Percentiles rank a stretch among this genome's conserved stretches.
Evolutionary conservation across 2,797 vertebrate species (phyloP).

Genomic region (Syngnathus rostellatus): DNA sequence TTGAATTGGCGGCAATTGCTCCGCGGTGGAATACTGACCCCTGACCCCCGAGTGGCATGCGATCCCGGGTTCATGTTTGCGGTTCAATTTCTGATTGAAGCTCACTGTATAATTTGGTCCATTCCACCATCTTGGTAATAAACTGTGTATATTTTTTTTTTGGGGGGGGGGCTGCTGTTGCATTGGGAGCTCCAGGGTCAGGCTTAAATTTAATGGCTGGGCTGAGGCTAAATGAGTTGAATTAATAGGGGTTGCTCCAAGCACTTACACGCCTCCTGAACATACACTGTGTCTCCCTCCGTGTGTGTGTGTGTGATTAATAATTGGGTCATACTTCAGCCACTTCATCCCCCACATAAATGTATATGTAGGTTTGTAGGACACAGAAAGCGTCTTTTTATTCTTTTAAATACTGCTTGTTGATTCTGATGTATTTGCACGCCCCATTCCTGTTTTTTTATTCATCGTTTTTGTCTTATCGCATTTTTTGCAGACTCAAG

Average conservation of each 20-base stretch:
- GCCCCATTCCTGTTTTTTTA: not conserved
- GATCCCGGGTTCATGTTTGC: not conserved
- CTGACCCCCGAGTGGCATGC: constrained; percentile 17
- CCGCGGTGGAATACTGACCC: constrained; percentile 33
- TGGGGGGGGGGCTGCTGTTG: constrained; percentile 18
- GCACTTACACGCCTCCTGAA: constrained; percentile 67
- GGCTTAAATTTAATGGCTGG: constrained; percentile 68
- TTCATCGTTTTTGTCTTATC: constrained; percentile 16
- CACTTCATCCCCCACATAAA: constrained; percentile 43
- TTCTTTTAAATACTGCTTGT: not conserved
- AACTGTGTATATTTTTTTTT: not conserved
- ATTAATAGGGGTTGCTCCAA: constrained; percentile 65
- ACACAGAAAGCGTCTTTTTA: not conserved
- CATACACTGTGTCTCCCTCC: constrained; percentile 36
- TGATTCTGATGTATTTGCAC: not conserved
- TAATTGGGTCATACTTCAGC: constrained; percentile 60
- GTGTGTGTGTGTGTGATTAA: constrained; percentile 27
- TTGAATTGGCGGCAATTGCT: constrained; percentile 51
- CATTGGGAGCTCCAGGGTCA: constrained; percentile 50
- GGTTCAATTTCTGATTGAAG: no score
- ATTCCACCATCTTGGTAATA: not conserved
- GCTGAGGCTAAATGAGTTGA: constrained; percentile 70
- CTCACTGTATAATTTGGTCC: no score
- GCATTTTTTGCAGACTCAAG: constrained; percentile 52
- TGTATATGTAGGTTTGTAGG: constrained; percentile 40